A percentile compares a stretch with the other conserved stretches of the same genome.
These are phyloP conservation scores for Ostrea denselamellosa DNA, from an alignment of 1,140 invertebrate species.

Conservation along the genomic window DNA sequence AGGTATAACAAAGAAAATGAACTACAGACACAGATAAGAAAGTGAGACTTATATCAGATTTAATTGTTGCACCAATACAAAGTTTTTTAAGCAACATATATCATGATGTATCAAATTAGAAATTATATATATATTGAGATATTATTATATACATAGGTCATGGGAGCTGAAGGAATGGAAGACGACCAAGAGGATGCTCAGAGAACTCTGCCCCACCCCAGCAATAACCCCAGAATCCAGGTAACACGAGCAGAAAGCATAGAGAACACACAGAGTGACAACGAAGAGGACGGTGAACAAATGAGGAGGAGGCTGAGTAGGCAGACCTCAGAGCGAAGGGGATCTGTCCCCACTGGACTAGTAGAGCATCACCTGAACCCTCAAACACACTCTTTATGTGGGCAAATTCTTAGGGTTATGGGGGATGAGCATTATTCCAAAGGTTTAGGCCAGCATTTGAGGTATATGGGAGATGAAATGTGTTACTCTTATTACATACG, in stretches of 20 bases:
- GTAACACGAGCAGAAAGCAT: constrained; percentile 18
- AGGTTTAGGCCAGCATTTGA: constrained; percentile 59
- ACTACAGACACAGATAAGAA: too few relatives aligned
- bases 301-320: neutral
- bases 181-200: constrained; percentile 32
- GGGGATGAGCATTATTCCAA: constrained; percentile 61
- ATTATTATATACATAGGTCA: neutral
- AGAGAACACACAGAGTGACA: neutral
- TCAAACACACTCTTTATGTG: constrained; percentile 54
- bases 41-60: too few relatives aligned
- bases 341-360: constrained; percentile 51
- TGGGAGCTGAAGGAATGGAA: constrained; percentile 38
- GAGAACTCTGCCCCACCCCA: constrained; percentile 5
- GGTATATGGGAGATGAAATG: constrained; percentile 64
- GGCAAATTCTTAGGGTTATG: constrained; percentile 59
- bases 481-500: constrained; percentile 52
- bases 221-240: constrained; percentile 20
- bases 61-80: too few relatives aligned
- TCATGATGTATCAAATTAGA: too few relatives aligned
- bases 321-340: constrained; percentile 40
- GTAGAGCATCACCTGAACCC: constrained; percentile 54
- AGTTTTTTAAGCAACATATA: too few relatives aligned
- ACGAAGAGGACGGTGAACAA: neutral
- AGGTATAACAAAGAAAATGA: too few relatives aligned
- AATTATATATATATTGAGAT: too few relatives aligned